These are phyloP conservation scores for Mythimna vitellina DNA, from an alignment of 2,888 invertebrate species.

Conservation along the genomic window DNA sequence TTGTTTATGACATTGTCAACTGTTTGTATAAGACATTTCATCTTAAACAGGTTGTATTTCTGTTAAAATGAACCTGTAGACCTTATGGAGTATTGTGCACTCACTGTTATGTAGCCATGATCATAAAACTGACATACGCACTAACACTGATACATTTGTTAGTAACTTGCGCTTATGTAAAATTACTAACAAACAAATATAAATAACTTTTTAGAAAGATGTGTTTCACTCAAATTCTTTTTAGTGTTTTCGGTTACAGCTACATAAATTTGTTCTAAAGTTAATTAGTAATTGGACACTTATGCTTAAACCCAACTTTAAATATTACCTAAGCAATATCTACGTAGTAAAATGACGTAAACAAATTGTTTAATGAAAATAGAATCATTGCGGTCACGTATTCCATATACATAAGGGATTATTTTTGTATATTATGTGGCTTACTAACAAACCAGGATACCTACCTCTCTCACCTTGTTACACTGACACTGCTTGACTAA, in stretches of 20 bases:
- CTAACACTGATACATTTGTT: background rate
- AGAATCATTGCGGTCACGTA: conserved; percentile 1
- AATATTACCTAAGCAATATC: background rate
- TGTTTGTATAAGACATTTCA: background rate
- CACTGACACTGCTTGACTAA: too few species aligned
- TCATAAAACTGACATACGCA: background rate
- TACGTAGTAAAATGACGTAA: background rate
- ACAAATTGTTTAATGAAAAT: conserved; percentile 11
- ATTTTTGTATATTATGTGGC: background rate
- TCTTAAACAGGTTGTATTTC: background rate
- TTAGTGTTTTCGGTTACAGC: too few species aligned
- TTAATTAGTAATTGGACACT: background rate
- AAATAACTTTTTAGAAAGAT: background rate
- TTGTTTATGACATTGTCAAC: too few species aligned
- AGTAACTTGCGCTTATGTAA: too few species aligned
- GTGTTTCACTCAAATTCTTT: background rate
- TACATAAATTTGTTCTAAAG: background rate
- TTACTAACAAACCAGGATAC: background rate
- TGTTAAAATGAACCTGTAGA: background rate
- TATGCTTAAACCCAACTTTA: background rate
- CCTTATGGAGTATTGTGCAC: background rate
- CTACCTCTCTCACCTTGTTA: background rate
- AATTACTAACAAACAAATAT: background rate
- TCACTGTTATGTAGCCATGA: background rate
- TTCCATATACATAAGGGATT: background rate